These are phyloP conservation scores for Hycleus cichorii DNA, from an alignment of 1,140 invertebrate species.

Conservation along the genomic window DNA sequence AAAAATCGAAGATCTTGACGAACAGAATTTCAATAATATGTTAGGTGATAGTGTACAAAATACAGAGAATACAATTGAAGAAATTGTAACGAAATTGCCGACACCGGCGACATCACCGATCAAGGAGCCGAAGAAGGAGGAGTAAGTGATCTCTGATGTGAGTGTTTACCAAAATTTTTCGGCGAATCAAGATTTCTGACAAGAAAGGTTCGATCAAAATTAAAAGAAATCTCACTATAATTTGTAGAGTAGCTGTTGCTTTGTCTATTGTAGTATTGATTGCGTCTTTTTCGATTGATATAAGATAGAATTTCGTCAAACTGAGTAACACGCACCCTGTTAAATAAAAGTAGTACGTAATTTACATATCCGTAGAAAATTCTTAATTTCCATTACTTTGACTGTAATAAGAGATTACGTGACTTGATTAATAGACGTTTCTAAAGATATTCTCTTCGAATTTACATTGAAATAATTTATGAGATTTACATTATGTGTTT, in stretches of 20 bases:
- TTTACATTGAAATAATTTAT: no score
- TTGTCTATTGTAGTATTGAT: no score
- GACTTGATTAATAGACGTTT: background rate
- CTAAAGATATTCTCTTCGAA: no score
- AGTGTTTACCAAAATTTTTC: constrained; percentile 20
- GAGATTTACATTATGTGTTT: no score
- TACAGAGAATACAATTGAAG: constrained; percentile 17
- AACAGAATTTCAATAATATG: constrained; percentile 6
- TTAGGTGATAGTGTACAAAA: constrained; percentile 19
- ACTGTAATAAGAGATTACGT: constrained; percentile 1
- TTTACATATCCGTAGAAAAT: constrained; percentile 14
- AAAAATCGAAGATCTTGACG: constrained; percentile 19
- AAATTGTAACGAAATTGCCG: constrained; percentile 18
- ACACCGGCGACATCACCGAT: constrained; percentile 14
- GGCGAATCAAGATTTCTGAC: background rate
- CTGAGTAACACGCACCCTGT: no score
- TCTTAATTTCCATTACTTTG: constrained; percentile 3
- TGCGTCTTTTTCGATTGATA: no score
- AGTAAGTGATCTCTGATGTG: constrained; percentile 30
- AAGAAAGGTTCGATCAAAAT: no score
- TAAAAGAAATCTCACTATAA: no score
- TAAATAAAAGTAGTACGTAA: constrained; percentile 9
- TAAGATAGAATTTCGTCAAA: no score
- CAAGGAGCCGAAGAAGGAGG: constrained; percentile 23
- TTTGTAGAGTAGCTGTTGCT: no score